Evolutionary conservation across 2,797 vertebrate genomes (phyloP).

Genomic region (Capromys pilorides): DNA sequence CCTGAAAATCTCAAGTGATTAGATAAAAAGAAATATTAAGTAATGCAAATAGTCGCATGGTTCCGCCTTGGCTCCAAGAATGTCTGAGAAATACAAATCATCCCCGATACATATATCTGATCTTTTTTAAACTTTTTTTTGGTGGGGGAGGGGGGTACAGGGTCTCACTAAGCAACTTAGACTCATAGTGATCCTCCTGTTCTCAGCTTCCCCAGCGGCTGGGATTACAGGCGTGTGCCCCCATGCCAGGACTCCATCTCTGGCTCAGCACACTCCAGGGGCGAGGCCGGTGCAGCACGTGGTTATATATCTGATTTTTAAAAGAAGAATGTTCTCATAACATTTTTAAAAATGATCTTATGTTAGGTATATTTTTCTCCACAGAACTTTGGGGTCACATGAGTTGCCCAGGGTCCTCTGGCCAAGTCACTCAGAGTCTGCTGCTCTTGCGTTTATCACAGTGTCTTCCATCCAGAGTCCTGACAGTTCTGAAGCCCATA

Average conservation of each 20-base stretch:
- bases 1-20: background rate
- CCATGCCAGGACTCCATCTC: too few species aligned
- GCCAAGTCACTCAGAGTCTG: background rate
- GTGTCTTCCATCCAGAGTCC: background rate
- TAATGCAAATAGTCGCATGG: background rate
- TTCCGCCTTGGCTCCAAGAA: background rate
- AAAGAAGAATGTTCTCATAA: background rate
- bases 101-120: background rate
- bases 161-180: too few species aligned
- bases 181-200: too few species aligned
- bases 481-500: conserved; percentile 9
- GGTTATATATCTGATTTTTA: background rate
- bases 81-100: background rate
- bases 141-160: too few species aligned
- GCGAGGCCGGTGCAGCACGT: too few species aligned
- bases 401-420: background rate
- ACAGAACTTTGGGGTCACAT: background rate
- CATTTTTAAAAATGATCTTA: background rate
- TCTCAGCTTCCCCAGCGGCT: too few species aligned
- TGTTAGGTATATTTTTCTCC: background rate
- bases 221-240: too few species aligned
- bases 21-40: background rate
- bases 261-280: too few species aligned
- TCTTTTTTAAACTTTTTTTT: background rate
- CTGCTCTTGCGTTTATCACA: background rate